phyloP scores from a whole-genome alignment of 2,888 invertebrate genomes.

The Anoplius nigerrimus region DNA sequence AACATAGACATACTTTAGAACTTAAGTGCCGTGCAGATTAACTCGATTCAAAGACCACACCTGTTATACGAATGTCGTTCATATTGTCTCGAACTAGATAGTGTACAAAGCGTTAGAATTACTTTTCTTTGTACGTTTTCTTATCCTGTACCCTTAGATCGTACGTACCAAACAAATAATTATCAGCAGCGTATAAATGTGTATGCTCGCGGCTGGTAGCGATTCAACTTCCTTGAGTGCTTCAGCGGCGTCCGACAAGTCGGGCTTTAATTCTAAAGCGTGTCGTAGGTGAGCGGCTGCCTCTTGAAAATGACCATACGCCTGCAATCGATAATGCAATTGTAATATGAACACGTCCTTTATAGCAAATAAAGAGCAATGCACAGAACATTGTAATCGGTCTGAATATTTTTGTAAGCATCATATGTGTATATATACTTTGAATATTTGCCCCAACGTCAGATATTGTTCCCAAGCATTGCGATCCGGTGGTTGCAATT shows the following conservation, averaged over 20 bases:
- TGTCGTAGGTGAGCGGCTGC: conserved; percentile 89
- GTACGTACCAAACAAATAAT: conserved; percentile 87
- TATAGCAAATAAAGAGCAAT: too few species aligned
- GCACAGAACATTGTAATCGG: too few species aligned
- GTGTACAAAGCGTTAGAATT: not conserved
- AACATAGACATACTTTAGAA: too few species aligned
- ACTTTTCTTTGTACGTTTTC: not conserved
- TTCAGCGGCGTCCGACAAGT: conserved; percentile 87
- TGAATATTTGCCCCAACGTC: conserved; percentile 93
- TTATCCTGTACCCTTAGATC: conserved; percentile 9
- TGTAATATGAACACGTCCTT: too few species aligned
- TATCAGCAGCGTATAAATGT: conserved; percentile 90
- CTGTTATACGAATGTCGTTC: not conserved
- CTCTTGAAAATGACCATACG: conserved; percentile 92
- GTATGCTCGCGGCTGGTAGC: conserved; percentile 87
- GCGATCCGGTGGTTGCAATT: conserved; percentile 89
- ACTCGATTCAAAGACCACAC: not conserved
- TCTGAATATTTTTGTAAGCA: too few species aligned
- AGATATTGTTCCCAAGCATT: conserved; percentile 95
- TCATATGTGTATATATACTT: conserved; percentile 70
- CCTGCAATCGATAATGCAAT: conserved; percentile 68
- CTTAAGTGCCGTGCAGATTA: not conserved
- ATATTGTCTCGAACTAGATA: conserved; percentile 1
- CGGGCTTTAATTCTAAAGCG: conserved; percentile 89
- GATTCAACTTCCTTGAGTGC: conserved; percentile 90